Evolutionary conservation across 1,140 invertebrate species (phyloP).

Genomic region (Hylaeus anthracinus): DNA sequence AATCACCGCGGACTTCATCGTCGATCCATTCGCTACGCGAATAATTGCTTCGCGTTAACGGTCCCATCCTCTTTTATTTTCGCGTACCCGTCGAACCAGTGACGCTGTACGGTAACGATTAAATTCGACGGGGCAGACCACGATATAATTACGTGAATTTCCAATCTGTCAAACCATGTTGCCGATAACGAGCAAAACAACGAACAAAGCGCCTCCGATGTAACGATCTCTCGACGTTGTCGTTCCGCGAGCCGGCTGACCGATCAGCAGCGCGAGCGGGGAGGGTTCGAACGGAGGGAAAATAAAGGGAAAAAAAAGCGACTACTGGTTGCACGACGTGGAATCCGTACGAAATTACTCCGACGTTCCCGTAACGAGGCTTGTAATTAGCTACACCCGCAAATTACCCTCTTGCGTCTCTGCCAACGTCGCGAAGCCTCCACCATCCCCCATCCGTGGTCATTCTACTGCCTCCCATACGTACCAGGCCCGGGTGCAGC

Average conservation of each 20-base stretch:
- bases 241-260: not conserved
- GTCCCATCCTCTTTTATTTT: not conserved
- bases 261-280: not conserved
- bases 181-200: not conserved
- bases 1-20: not conserved
- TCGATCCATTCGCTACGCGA: not conserved
- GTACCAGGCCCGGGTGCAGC: not conserved
- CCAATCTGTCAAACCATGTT: not conserved
- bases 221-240: not conserved
- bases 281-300: not conserved
- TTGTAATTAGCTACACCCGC: conserved; percentile 68
- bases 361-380: conserved; percentile 61
- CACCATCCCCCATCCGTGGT: not conserved
- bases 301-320: not conserved
- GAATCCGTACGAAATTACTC: conserved; percentile 64
- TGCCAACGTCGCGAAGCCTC: not conserved
- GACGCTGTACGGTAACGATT: not conserved
- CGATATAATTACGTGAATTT: conserved; percentile 10
- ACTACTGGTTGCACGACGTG: conserved; percentile 52
- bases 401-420: conserved; percentile 57
- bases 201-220: not conserved
- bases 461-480: conserved; percentile 28
- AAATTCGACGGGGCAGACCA: not conserved
- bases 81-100: not conserved
- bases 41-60: conserved; percentile 16